Percentiles rank a stretch among this genome's conserved stretches.
Evolutionary conservation across 2,888 invertebrate genomes (phyloP).

Genomic region (Pachliopta kotzebuea): DNA sequence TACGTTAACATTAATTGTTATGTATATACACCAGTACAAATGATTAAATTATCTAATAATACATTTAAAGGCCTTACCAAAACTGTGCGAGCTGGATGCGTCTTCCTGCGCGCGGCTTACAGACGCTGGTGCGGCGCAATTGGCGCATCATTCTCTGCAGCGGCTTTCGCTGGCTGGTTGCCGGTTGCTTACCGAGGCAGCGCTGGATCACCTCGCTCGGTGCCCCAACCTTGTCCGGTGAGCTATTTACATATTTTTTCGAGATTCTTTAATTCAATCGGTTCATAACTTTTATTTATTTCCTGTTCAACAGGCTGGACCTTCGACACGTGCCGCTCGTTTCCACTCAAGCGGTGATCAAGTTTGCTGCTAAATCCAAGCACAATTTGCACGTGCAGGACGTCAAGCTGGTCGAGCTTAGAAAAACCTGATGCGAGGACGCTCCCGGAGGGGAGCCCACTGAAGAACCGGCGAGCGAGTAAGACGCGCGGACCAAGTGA

Average conservation of each 20-base stretch:
- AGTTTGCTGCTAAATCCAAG: slow-evolving; percentile 90
- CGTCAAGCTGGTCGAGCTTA: slow-evolving; percentile 86
- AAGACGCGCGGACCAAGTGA: slow-evolving; percentile 1
- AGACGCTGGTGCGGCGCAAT: slow-evolving; percentile 93
- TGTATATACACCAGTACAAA: background rate
- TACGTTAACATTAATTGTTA: no score
- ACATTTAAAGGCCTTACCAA: slow-evolving; percentile 83
- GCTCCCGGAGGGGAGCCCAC: slow-evolving; percentile 30
- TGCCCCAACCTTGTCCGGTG: slow-evolving; percentile 85
- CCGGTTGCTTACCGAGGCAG: slow-evolving; percentile 89
- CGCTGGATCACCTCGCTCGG: slow-evolving; percentile 89
- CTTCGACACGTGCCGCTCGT: slow-evolving; percentile 90
- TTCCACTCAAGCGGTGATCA: slow-evolving; percentile 90
- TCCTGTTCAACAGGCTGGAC: slow-evolving; percentile 78
- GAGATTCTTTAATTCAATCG: background rate
- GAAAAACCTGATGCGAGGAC: slow-evolving; percentile 67
- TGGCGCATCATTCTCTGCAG: slow-evolving; percentile 87
- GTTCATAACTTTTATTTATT: background rate
- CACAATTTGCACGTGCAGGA: slow-evolving; percentile 90
- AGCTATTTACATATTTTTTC: background rate
- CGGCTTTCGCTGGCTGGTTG: slow-evolving; percentile 91
- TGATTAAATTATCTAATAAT: background rate
- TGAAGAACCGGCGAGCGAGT: slow-evolving; percentile 27
- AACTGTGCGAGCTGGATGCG: slow-evolving; percentile 88
- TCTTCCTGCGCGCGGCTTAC: slow-evolving; percentile 93